Evolutionary conservation across 2,888 invertebrate species (phyloP).

Genomic region (Drymonia ruficornis): DNA sequence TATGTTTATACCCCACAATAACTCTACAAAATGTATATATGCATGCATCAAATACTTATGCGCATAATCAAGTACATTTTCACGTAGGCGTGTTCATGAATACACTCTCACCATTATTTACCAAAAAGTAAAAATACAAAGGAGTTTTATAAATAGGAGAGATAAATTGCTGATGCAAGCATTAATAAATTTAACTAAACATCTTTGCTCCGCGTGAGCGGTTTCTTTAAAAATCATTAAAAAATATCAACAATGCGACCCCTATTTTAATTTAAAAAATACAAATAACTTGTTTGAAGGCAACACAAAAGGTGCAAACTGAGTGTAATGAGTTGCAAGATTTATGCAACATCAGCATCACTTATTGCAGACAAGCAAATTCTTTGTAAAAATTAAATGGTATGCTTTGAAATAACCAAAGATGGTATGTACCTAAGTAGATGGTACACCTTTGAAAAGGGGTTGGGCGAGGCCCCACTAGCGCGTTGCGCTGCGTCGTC

Average conservation of each 20-base stretch:
- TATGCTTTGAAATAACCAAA: too few relatives aligned
- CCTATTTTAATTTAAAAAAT: conserved; percentile 1
- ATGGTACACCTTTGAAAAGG: neutral
- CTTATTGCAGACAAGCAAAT: neutral
- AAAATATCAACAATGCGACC: neutral
- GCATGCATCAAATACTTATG: too few relatives aligned
- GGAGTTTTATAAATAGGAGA: neutral
- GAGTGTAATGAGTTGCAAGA: neutral
- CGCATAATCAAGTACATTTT: too few relatives aligned
- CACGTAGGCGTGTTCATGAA: too few relatives aligned
- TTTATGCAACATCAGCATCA: neutral
- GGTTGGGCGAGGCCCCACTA: too few relatives aligned
- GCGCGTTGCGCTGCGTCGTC: too few relatives aligned
- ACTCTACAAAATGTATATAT: too few relatives aligned
- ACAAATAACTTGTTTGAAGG: neutral
- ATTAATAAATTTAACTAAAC: neutral
- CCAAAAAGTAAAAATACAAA: neutral
- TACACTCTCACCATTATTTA: too few relatives aligned
- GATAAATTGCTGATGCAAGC: neutral
- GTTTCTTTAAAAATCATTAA: neutral
- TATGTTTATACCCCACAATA: too few relatives aligned
- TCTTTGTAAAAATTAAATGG: neutral
- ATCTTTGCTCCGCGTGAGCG: neutral
- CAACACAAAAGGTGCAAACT: conserved; percentile 1
- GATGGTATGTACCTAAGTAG: neutral